A percentile compares a stretch with the other conserved stretches of the same genome.
Evolutionary conservation across 2,888 invertebrate genomes (phyloP).

Genomic region (Campopleginae sp.): DNA sequence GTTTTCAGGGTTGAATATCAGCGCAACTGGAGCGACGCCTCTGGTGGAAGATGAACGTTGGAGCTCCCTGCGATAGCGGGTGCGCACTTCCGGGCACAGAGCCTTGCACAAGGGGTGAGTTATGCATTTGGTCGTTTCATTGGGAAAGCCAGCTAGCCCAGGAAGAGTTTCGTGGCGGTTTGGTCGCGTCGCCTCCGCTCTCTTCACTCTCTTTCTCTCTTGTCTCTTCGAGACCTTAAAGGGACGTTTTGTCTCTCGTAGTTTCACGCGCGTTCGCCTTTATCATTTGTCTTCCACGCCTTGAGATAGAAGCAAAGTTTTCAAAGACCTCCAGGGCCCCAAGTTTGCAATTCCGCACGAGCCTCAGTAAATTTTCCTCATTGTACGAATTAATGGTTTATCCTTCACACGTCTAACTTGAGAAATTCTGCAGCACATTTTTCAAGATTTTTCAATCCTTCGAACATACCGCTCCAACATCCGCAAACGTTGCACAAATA

Average conservation of each 20-base stretch:
- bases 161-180: slow-evolving; percentile 34
- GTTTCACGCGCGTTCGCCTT: slow-evolving; percentile 62
- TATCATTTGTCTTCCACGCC: slow-evolving; percentile 81
- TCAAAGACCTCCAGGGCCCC: slow-evolving; percentile 75
- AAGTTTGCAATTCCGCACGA: slow-evolving; percentile 71
- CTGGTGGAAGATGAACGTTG: slow-evolving; percentile 64
- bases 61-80: slow-evolving; percentile 65
- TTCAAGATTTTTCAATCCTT: neutral
- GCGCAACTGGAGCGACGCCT: slow-evolving; percentile 44
- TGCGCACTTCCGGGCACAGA: slow-evolving; percentile 65
- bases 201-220: slow-evolving; percentile 47
- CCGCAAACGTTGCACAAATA: neutral
- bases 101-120: slow-evolving; percentile 71
- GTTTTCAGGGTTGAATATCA: slow-evolving; percentile 65
- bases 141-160: slow-evolving; percentile 75
- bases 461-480: neutral
- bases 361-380: slow-evolving; percentile 77
- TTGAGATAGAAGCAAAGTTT: slow-evolving; percentile 79
- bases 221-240: slow-evolving; percentile 23
- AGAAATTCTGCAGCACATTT: neutral
- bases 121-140: slow-evolving; percentile 77
- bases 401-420: slow-evolving; percentile 15
- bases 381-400: slow-evolving; percentile 70
- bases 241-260: slow-evolving; percentile 44
- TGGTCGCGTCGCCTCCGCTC: slow-evolving; percentile 29